These are phyloP conservation scores for Reticulitermes lucifugus DNA, from an alignment of 2,888 invertebrate species.

Conservation along the genomic window DNA sequence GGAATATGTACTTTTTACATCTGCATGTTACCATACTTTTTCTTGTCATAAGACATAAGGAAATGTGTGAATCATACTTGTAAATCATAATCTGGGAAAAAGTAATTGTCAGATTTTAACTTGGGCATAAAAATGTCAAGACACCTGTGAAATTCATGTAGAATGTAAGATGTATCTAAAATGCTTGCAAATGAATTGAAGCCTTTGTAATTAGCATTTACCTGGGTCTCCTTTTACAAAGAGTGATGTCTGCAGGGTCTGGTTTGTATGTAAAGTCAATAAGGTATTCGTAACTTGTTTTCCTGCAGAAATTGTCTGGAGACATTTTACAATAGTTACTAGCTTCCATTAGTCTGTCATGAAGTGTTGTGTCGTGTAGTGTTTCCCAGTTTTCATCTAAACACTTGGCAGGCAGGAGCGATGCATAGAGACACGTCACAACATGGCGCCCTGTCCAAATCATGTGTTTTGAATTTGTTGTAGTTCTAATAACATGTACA, in stretches of 20 bases:
- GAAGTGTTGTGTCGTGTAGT: neutral
- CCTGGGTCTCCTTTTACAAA: constrained; percentile 12
- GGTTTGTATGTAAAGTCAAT: neutral
- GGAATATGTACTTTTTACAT: neutral
- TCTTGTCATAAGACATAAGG: neutral
- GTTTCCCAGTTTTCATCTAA: neutral
- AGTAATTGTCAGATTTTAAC: neutral
- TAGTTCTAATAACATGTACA: constrained; percentile 43
- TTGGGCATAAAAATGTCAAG: neutral
- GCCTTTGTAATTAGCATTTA: constrained; percentile 9
- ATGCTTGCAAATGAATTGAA: neutral
- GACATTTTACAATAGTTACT: neutral
- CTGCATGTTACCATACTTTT: neutral
- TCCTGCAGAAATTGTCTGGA: neutral
- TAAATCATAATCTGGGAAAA: neutral
- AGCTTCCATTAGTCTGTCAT: neutral
- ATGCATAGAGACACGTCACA: neutral
- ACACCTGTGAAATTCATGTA: neutral
- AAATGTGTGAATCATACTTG: too few relatives aligned
- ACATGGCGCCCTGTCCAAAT: constrained; percentile 36
- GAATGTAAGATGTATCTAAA: neutral
- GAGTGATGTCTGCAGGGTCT: neutral
- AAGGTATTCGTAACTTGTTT: neutral
- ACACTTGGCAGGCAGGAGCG: neutral
- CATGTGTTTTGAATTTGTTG: constrained; percentile 34